Conservation (phyloP, 1,140 invertebrate species). For the Neodiprion pinetum region DNA sequence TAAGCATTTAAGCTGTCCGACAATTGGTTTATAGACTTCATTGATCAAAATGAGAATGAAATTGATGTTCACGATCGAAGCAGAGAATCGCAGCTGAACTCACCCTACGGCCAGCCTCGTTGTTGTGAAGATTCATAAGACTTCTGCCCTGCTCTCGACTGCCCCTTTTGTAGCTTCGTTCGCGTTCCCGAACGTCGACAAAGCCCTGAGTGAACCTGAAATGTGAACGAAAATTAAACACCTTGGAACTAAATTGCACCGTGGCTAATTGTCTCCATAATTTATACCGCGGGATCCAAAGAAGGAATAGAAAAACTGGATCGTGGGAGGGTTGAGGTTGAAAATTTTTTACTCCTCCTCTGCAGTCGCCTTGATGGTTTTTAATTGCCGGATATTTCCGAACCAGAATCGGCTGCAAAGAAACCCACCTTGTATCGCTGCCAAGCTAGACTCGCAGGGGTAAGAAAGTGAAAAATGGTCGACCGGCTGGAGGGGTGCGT, state of each 20-base stretch:
- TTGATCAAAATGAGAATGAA: slow-evolving; percentile 27
- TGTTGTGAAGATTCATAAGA: slow-evolving; percentile 95
- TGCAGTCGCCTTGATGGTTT: neutral
- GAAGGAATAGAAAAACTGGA: no score
- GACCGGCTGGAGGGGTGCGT: no score
- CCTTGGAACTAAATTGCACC: neutral
- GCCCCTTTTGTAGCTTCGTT: slow-evolving; percentile 73
- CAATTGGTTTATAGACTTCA: slow-evolving; percentile 27
- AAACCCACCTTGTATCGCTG: no score
- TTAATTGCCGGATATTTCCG: neutral
- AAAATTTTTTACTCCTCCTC: no score
- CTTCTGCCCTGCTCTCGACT: slow-evolving; percentile 79
- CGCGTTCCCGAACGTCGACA: slow-evolving; percentile 87
- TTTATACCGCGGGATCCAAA: neutral
- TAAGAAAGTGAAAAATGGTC: no score
- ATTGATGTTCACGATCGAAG: neutral
- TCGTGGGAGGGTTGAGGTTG: no score
- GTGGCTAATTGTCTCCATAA: slow-evolving; percentile 8
- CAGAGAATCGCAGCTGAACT: slow-evolving; percentile 46
- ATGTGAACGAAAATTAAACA: slow-evolving; percentile 28
- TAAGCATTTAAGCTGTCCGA: slow-evolving; percentile 19
- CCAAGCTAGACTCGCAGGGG: no score
- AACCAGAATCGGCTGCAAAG: no score
- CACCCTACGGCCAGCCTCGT: slow-evolving; percentile 91
- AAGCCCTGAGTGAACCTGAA: slow-evolving; percentile 89